Evolutionary conservation across 2,797 vertebrate species (phyloP).

Genomic region (Myotis pilosus): DNA sequence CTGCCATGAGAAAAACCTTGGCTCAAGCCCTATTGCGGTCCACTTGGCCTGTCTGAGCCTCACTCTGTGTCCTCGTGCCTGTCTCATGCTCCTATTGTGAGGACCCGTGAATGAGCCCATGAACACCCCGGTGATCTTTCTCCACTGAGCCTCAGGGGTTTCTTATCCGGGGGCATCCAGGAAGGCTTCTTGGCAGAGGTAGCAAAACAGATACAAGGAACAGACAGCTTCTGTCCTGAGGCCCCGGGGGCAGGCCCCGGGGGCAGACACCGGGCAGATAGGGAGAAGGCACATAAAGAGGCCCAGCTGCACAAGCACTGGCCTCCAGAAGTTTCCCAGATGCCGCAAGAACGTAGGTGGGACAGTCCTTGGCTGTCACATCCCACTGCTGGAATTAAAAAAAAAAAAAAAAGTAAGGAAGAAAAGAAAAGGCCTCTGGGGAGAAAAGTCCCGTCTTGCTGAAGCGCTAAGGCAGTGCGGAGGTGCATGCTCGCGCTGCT

Average conservation of each 20-base stretch:
- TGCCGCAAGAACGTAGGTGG: not conserved
- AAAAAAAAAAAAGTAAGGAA: not conserved
- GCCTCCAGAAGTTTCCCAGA: not conserved
- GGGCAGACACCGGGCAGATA: not conserved
- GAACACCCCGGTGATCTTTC: not conserved
- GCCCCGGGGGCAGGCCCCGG: not conserved
- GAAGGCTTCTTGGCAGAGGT: not conserved
- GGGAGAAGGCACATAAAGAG: not conserved
- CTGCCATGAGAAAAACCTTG: not conserved
- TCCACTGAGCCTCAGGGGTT: not conserved
- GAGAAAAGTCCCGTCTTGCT: not conserved
- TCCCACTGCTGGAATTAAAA: not conserved
- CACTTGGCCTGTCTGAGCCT: not conserved
- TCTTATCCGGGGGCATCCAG: not conserved
- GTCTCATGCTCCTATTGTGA: not conserved
- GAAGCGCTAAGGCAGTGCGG: not conserved
- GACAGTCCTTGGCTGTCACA: not conserved
- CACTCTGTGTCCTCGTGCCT: not conserved
- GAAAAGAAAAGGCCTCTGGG: not conserved
- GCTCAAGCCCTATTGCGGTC: not conserved
- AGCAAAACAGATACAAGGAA: not conserved
- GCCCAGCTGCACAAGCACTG: not conserved
- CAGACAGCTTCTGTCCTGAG: conserved; percentile 2
- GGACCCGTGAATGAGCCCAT: not conserved
- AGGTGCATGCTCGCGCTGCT: rapidly evolving